Base-by-base conservation (phyloP, 2,888 invertebrate species). In the Hartigia nigra region DNA sequence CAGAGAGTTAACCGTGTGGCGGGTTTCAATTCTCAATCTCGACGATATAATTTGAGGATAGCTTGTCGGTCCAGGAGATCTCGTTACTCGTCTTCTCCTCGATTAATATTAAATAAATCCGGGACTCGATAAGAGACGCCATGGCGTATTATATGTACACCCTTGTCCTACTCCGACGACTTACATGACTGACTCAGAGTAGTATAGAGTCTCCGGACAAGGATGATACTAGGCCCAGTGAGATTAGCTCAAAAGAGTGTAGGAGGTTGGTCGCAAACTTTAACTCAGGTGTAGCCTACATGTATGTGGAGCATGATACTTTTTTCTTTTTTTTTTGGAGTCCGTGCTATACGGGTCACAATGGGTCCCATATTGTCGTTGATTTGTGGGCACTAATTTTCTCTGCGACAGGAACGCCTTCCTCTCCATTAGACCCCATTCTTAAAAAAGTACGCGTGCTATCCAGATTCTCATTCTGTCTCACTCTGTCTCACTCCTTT, bases 351-450 rank as follows among this genome's bases (percentile, higher is more conserved):
- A 55, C 23, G 80, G 80, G 78, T 79, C 82, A 84, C 84, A 87
- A 86, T 82, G 79, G 79, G 75, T 83, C 80, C 85, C 84, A 85
- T 86, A 88, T 86, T 84, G 86, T 86, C 88, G 87, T 90, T 90
- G 90, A 90, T 90, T 90, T 90, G 90, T 88, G 88, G 88, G 86
- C 86, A 86, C 88, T 90, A 90, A 90, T 90, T 89, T 90, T 83
- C 85, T 86, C 86, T 87, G 79, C 83, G 85, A 85, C 82, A 83
- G 82, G 84, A 84, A 84, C 86, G 87, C 85, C 87, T 84, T 82
- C 81, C 85, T 82, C 84, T 84, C 87, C 89, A 89, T 89, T 89
- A 90, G 86, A 86, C 86, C 78, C 88, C 88, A 88, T 89, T 89
- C 88, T 88, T 86, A 83, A 88, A 87, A 55, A 55, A 55, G 55